Base-by-base conservation (phyloP, 2,797 vertebrate genomes). In the Hirundo rustica region DNA sequence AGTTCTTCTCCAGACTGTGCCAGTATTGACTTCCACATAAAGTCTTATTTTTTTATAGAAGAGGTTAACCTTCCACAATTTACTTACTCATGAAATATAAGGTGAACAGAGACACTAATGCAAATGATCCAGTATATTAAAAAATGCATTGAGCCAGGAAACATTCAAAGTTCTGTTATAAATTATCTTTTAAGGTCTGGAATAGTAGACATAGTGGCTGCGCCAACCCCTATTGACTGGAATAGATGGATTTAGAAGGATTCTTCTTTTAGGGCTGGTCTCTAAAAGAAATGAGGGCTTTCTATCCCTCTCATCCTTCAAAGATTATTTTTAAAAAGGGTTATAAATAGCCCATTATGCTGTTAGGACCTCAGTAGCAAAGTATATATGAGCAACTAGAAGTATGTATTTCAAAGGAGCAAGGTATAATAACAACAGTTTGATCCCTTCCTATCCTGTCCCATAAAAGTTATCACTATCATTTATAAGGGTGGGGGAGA, bases 51-150 rank as follows among this genome's bases (percentile, higher is more conserved):
- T 94, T 96, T 96, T 71, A 91, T 45, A 74, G 88, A 92, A 95
- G 85, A 92, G 71, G 71, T 93, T 95, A 94, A 95, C 77, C 88
- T 94, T 93, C 54, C 80, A 95, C 89, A 95, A 92, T 94, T 96
- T 95, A 96, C 91, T 96, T 96, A 96, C 80, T 95, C 85, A 93
- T 92, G 95, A 96, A 96, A 96, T 95, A 95, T 90, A 95, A 94
- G 95, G 91, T 96, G 96, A 96, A 94, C 71, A 94, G 94, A 96
- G 91, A 96, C 93, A 94, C 77, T 79, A 91, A 95, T 95, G 91
- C 89, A 97, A 95, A 96, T 94, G 91, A 94, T 91, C 82, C 85
- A 96, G 95, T 94, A 92, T 96, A 96, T 95, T 96, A 95, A 96
- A 96, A 97, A 95, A 95, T 90, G 91, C 74, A 96, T 60, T 80